phyloP scores from a whole-genome alignment of 2,113 vertebrate genomes.

The Passer montanus region DNA sequence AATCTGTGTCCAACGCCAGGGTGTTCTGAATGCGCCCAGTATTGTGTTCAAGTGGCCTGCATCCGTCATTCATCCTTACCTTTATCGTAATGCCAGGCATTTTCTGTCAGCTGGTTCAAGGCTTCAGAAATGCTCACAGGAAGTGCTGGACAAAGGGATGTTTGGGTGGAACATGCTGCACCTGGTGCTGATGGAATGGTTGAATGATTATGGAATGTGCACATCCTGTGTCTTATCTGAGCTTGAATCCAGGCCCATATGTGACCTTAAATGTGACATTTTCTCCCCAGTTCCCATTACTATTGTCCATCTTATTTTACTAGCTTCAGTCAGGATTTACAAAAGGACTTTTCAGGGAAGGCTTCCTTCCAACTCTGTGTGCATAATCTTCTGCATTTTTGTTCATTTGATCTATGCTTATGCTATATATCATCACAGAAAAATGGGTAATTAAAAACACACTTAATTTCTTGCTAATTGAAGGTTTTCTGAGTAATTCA shows the following conservation, averaged over 20 bases:
- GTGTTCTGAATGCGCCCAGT: not conserved
- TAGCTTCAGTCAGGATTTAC: not conserved
- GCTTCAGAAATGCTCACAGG: not conserved
- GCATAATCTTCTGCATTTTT: constrained; percentile 3
- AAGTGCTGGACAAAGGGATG: not conserved
- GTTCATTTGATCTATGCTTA: not conserved
- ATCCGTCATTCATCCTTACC: not conserved
- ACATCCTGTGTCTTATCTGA: not conserved
- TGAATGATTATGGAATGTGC: not conserved
- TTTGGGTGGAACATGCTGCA: not conserved
- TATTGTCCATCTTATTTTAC: not conserved
- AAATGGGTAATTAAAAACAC: not conserved
- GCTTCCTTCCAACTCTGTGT: not conserved
- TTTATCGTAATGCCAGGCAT: not conserved
- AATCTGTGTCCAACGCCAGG: not conserved
- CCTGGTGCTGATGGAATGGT: not conserved
- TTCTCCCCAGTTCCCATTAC: not conserved
- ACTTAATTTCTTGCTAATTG: constrained; percentile 43
- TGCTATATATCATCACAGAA: not conserved
- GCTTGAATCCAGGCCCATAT: not conserved
- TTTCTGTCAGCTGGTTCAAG: not conserved
- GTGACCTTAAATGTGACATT: not conserved
- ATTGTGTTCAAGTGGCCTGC: not conserved
- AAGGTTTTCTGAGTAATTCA: constrained; percentile 34
- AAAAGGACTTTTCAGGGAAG: not conserved